phyloP scores from a whole-genome alignment of 2,113 vertebrate genomes.

The Verasper variegatus region DNA sequence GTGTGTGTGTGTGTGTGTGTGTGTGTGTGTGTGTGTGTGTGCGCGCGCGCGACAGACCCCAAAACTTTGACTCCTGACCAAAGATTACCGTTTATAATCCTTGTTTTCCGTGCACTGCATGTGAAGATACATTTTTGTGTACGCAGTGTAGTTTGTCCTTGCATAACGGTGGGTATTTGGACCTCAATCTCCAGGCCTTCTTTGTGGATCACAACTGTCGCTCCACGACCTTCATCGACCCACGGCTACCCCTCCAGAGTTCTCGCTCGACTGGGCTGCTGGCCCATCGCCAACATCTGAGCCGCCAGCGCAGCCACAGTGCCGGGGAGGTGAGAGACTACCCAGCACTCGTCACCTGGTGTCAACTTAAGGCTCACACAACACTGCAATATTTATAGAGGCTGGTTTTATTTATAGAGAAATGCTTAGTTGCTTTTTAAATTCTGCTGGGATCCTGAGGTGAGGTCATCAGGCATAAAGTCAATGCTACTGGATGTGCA shows the following conservation, averaged over 20 bases:
- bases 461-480: too few species aligned
- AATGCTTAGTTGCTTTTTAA: slow-evolving; percentile 7
- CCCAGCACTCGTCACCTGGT: slow-evolving; percentile 22
- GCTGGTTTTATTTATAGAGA: slow-evolving; percentile 3
- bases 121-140: neutral
- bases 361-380: slow-evolving; percentile 13
- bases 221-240: slow-evolving; percentile 97
- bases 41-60: neutral
- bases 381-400: slow-evolving; percentile 22
- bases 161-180: slow-evolving; percentile 2
- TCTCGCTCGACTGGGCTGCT: slow-evolving; percentile 91
- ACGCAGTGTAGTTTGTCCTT: neutral
- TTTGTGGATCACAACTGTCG: slow-evolving; percentile 99
- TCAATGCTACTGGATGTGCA: too few species aligned
- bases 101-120: neutral
- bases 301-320: slow-evolving; percentile 96
- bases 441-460: neutral
- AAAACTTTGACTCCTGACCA: neutral
- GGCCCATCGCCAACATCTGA: slow-evolving; percentile 94
- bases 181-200: slow-evolving; percentile 86
- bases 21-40: slow-evolving; percentile 70
- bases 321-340: slow-evolving; percentile 91
- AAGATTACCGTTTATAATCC: neutral
- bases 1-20: slow-evolving; percentile 81
- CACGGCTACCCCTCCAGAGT: slow-evolving; percentile 95